Percentiles rank a stretch among this genome's conserved stretches.
phyloP scores from a whole-genome alignment of 2,888 invertebrate species.

The Diarsia mendica region DNA sequence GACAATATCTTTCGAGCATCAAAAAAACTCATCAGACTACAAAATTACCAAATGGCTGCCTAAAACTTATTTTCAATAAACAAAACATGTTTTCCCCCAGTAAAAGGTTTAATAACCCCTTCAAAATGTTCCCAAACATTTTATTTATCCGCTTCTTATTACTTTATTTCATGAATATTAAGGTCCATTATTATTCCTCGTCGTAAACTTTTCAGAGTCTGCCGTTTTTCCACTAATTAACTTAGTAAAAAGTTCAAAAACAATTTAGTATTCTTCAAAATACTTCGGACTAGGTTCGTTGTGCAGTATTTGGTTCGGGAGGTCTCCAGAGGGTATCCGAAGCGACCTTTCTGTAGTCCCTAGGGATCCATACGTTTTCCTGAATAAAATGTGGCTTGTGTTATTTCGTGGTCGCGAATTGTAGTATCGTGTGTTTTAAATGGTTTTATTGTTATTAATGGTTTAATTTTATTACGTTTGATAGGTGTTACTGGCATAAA shows the following conservation, averaged over 20 bases:
- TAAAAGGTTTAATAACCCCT: neutral
- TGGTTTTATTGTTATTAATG: conserved; percentile 28
- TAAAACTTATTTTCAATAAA: neutral
- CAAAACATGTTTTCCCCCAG: neutral
- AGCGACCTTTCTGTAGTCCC: conserved; percentile 44
- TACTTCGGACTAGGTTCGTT: conserved; percentile 20
- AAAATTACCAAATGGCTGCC: neutral
- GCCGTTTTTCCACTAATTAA: conserved; percentile 41
- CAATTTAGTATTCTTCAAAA: conserved; percentile 56
- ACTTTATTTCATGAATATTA: conserved; percentile 54
- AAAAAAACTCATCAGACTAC: neutral
- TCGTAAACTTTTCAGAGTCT: conserved; percentile 22
- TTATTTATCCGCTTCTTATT: conserved; percentile 24
- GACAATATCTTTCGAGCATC: neutral
- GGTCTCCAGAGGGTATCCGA: conserved; percentile 9
- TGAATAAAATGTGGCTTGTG: conserved; percentile 50
- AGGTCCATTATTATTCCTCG: conserved; percentile 17
- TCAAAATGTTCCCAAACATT: neutral
- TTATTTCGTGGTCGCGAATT: conserved; percentile 29
- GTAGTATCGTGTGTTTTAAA: conserved; percentile 18
- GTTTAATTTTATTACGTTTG: conserved; percentile 16
- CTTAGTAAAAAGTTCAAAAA: conserved; percentile 39
- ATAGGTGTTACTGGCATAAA: neutral
- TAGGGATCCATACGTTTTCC: conserved; percentile 56
- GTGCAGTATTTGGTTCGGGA: conserved; percentile 42